Evolutionary conservation across 2,113 vertebrate species (phyloP), one percentile per base, ranked within the genome.

Genomic region (Xiphias gladius): DNA sequence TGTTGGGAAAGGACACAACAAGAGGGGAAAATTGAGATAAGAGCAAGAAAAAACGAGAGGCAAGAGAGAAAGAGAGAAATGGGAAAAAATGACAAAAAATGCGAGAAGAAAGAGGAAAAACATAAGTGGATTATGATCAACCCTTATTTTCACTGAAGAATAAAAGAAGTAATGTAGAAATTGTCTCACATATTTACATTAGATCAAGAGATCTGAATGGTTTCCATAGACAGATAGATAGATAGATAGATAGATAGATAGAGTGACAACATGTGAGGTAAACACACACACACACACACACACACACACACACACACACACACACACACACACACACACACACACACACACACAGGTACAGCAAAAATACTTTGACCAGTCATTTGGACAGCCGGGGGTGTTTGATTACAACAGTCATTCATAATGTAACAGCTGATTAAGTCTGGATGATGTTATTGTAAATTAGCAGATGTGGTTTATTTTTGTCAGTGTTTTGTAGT

Each of bases 301-400:
- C 52, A 81, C 46, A 86, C 62, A 83, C 48, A 76, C 32, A 91
- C 79, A 86, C 52, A 81, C 46, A 86, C 62, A 83, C 48, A 76
- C 32, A 91, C 79, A 86, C 52, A 81, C 46, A 86, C 62, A 83
- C 48, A 76, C 32, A 91, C 79, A 86, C 52, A 81, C 46, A 86
- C 62, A 83, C 48, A 76, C 32, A 91, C 79, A 86, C 52, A 81
- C 46, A 92, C 63, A 92, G 10, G 32, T 35, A 86, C 74, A 91
- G 83, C 78, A 89, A 73, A 86, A 83, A 83, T 35, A 77, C 67
- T 78, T 63, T 82, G 84, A 93, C 67, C 87, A 92, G 94, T 94
- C 95, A 95, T 95, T 95, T 95, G 93, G 93, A 95, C 95, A 95
- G 95, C 94, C 93, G 81, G 91, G 88, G 88, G 30, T 12, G 65